Base-by-base conservation (phyloP, 2,888 invertebrate genomes). In the Shargacucullia verbasci region DNA sequence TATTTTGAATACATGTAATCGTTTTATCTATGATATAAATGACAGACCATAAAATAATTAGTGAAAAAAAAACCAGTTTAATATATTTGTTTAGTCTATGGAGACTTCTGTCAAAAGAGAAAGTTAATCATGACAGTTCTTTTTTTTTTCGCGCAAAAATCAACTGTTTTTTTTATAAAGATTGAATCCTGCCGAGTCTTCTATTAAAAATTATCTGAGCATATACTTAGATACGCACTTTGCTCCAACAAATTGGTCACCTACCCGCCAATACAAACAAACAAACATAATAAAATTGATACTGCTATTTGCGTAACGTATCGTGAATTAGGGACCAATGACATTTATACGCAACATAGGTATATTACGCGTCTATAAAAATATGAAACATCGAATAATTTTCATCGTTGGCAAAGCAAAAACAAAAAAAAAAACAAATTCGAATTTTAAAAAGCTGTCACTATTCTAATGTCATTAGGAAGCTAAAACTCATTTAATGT, bases 151-250 rank as follows among this genome's bases (percentile, higher is more conserved):
- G 20, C 20, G 20, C 20, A 20, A n/a, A n/a, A n/a, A n/a, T n/a
- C n/a, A n/a, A n/a, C n/a, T n/a, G n/a, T 20, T 20, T 20, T 20
- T 20, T 20, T 20, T 20, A 20, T 11, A 40, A 12, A 15, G 9
- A 0, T 1, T 5, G 4, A n/a, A 8, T 4, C 2, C 34, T 46
- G n/a, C 14, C 38, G 33, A 38, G 8, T 29, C 41, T 9, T 5
- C 41, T 27, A 47, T 20, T 46, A 44, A 13, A 40, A 13, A 25
- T 43, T 48, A 56, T 53, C 48, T 6, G 11, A 41, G 10, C 14
- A 37, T 40, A 27, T 46, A n/a, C n/a, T n/a, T n/a, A 10, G 27
- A 59, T 47, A 68, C 49, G 74, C 59, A 76, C 75, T 73, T 74
- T 70, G 75, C 38, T 54, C 68, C 41, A 43, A 62, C 40, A 35